A percentile compares a stretch with the other conserved stretches of the same genome.
phyloP scores from a whole-genome alignment of 2,888 invertebrate genomes.

The Heliconius charithonia region DNA sequence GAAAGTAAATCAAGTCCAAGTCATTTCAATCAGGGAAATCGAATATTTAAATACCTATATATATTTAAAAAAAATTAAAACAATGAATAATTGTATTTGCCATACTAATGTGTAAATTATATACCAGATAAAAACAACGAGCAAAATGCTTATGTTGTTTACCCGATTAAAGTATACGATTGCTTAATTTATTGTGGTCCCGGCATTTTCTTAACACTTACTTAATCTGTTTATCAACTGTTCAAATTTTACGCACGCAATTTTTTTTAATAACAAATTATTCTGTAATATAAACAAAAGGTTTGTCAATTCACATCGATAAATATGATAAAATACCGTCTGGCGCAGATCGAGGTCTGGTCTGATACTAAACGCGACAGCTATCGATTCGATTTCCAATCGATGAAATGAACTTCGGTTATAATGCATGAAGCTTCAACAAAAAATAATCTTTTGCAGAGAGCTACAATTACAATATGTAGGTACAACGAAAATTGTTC shows the following conservation, averaged over 20 bases:
- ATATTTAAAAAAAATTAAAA: too few species aligned
- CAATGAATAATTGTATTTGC: too few species aligned
- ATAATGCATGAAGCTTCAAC: too few species aligned
- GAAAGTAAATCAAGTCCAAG: background rate
- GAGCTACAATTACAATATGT: too few species aligned
- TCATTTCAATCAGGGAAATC: background rate
- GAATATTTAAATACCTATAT: too few species aligned
- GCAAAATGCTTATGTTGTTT: background rate
- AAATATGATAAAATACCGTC: background rate
- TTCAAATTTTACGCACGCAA: background rate
- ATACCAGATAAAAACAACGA: background rate
- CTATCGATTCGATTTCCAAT: background rate
- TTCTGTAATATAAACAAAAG: background rate
- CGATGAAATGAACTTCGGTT: background rate
- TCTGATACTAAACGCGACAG: background rate
- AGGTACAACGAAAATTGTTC: too few species aligned
- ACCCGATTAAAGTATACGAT: background rate
- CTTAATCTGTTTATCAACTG: background rate
- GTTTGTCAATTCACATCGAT: background rate
- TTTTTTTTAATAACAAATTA: background rate
- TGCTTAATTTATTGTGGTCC: background rate
- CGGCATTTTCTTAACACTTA: constrained; percentile 4
- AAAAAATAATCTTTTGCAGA: too few species aligned
- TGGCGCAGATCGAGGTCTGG: too few species aligned
- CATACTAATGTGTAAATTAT: background rate